Evolutionary conservation across 1,140 invertebrate species (phyloP), one percentile per base, ranked within the genome.

Genomic region (Pygmarrhopalites habei): DNA sequence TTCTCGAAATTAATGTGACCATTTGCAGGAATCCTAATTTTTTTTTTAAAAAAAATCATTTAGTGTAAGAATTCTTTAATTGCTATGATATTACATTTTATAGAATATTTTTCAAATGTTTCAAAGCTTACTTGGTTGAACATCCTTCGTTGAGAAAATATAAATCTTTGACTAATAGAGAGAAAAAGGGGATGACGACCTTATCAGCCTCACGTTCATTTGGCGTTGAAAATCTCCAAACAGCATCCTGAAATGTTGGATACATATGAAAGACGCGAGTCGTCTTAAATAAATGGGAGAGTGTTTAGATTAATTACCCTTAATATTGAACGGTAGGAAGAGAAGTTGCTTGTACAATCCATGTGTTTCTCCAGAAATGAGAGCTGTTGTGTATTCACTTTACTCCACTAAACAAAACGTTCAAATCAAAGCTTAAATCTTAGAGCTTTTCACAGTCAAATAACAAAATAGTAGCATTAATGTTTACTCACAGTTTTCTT

Each of bases 181-280:
- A 92, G 79, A 94, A 93, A 79, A 94, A 94, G 66, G 90, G 90
- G 72, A 94, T 90, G 71, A 93, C 87, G 73, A 92, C 90, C 75
- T 85, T 82, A 77, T 92, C 88, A 63, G 85, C 78, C 73, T 89
- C 87, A 72, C n/a, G n/a, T n/a, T 90, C 87, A 23, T 83, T 88
- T 65, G 89, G 88, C 29, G 87, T 87, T 65, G 88, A 85, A 58
- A 87, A 89, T 70, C 90, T 79, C 90, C 89, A 92, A 82, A 92
- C 87, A n/a, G 90, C 90, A 58, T 90, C 90, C 67, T 68, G 26
- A 2, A 58, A 62, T n/a, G n/a, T n/a, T n/a, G n/a, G n/a, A n/a
- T n/a, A n/a, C n/a, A n/a, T n/a, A n/a, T n/a, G n/a, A n/a, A n/a
- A n/a, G n/a, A n/a, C n/a, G n/a, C n/a, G n/a, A n/a, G n/a, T n/a